Evolutionary conservation across 2,888 invertebrate species (phyloP), one percentile per base, ranked within the genome.

Genomic region (Spatulosminthurus flaviceps): DNA sequence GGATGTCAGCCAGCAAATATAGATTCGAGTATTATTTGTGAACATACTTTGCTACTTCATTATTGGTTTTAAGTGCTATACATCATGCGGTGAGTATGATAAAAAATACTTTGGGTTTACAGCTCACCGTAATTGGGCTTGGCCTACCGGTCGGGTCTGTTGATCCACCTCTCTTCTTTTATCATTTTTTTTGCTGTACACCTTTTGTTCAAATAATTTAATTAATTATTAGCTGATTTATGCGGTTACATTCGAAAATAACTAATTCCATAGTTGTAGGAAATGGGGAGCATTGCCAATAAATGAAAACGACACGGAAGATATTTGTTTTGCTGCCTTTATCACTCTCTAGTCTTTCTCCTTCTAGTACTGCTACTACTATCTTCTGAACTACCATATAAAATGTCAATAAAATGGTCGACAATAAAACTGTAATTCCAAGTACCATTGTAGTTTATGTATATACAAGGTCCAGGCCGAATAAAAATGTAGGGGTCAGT

Each of bases 1-100:
- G 16, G 51, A 51, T 51, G 1, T 2, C 22, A 64, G 26, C 22
- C 13, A 64, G 64, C 22, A 60, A 60, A 60, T 60, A 60, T 19
- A 13, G n/a, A 67, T 26, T 67, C n/a, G n/a, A 67, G 67, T 67
- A n/a, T 67, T 67, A 67, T 28, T 67, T 24, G 2, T 51, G 51
- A 16, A 5, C 51, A 51, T 51, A 51, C 51, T 51, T 51, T 51
- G 7, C 51, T 51, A 51, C 41, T 41, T 41, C n/a, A 51, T n/a
- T 51, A 51, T 51, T 51, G 51, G n/a, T n/a, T 51, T 13, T 51
- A 51, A 51, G 51, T 51, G 16, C 51, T n/a, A 13, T 51, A 13
- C 9, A 51, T 51, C 51, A 51, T 51, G 51, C 16, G 51, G 16
- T n/a, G 51, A 51, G 51, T 51, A 51, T 19, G 9, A 16, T 51